Conservation (phyloP, 2,888 invertebrate species). For the Ennomos quercinarius region DNA sequence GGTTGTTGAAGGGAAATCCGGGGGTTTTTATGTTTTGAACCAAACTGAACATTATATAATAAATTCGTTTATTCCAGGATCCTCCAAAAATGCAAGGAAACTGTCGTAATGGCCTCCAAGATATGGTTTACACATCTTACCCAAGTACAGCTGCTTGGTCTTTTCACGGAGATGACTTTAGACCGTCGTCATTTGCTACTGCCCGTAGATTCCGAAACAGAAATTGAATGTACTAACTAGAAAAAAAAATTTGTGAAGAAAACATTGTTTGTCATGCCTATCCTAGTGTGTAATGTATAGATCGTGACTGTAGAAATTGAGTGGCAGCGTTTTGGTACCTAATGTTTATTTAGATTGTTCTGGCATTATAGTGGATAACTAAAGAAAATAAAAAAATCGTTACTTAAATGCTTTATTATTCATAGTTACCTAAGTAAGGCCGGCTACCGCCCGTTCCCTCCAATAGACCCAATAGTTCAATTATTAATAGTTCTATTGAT, state of each 20-base stretch:
- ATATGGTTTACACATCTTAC: slow-evolving; percentile 66
- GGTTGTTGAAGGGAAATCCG: too few species aligned
- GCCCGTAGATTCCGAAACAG: slow-evolving; percentile 41
- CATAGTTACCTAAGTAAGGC: too few species aligned
- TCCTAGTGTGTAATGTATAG: slow-evolving; percentile 18
- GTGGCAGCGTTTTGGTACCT: slow-evolving; percentile 1
- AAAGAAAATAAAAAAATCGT: too few species aligned
- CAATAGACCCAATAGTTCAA: too few species aligned
- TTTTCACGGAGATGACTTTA: slow-evolving; percentile 63
- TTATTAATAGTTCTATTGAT: too few species aligned
- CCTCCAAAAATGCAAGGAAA: slow-evolving; percentile 6
- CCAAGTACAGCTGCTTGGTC: slow-evolving; percentile 69
- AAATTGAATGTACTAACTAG: slow-evolving; percentile 17
- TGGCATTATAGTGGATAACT: too few species aligned
- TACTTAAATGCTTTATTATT: too few species aligned
- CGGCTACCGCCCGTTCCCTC: too few species aligned
- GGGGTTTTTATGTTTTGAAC: too few species aligned
- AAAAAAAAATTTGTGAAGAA: background rate
- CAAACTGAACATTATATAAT: too few species aligned
- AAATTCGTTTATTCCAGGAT: slow-evolving; percentile 8
- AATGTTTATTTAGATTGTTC: background rate
- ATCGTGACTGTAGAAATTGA: background rate
- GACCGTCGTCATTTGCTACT: slow-evolving; percentile 29
- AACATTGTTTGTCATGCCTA: slow-evolving; percentile 25
- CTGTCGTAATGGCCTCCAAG: slow-evolving; percentile 70